Evolutionary conservation across 2,888 invertebrate genomes (phyloP).

Genomic region (Deroplatys truncata): DNA sequence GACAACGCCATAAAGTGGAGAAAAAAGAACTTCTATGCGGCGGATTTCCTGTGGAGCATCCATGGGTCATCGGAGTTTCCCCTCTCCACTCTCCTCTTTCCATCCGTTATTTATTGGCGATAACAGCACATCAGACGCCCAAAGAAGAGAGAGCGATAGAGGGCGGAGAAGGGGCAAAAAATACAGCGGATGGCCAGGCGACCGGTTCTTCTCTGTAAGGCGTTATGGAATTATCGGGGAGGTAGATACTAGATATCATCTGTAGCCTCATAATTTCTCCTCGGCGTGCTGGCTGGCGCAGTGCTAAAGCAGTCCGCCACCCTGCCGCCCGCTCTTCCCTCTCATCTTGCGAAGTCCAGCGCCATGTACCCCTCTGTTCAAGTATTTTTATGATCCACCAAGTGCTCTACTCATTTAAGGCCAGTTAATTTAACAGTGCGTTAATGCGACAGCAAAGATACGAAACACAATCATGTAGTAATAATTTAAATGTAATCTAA

Average conservation of each 20-base stretch:
- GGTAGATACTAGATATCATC: conserved; percentile 26
- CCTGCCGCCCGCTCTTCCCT: not conserved
- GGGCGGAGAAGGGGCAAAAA: not conserved
- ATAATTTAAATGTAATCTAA: too few species aligned
- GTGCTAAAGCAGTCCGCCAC: not conserved
- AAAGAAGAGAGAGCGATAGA: not conserved
- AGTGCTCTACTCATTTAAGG: not conserved
- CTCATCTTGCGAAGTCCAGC: not conserved
- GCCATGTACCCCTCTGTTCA: not conserved
- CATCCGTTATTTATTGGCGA: conserved; percentile 32
- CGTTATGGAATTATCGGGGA: conserved; percentile 24
- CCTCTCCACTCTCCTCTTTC: conserved; percentile 13
- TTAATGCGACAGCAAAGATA: not conserved
- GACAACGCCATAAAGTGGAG: conserved; percentile 22
- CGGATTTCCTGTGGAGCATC: conserved; percentile 21
- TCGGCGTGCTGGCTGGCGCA: not conserved
- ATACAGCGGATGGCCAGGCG: not conserved
- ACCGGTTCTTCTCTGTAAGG: conserved; percentile 7
- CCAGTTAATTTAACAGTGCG: not conserved
- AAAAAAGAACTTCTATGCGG: conserved; percentile 19
- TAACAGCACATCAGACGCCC: conserved; percentile 30
- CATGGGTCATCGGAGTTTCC: conserved; percentile 22
- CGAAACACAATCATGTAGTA: too few species aligned
- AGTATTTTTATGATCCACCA: not conserved
- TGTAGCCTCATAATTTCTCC: conserved; percentile 23